Percentiles rank a stretch among this genome's conserved stretches.
Conservation (phyloP, 2,113 vertebrate genomes). For the Onychostoma macrolepis region DNA sequence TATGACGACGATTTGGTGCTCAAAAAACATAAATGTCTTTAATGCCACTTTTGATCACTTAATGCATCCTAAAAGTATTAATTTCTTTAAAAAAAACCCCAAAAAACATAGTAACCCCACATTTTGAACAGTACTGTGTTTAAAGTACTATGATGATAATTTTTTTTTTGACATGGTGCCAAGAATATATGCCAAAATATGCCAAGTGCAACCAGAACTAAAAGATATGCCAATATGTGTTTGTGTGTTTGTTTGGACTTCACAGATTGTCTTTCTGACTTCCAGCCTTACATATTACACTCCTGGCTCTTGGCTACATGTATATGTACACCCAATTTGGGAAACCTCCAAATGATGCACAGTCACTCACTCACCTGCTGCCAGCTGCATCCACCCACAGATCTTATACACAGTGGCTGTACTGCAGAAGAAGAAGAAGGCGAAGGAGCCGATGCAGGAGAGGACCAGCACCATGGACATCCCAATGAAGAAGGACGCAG, state of each 20-base stretch:
- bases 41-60: background rate
- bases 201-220: background rate
- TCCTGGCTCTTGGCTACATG: background rate
- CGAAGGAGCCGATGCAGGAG: constrained; percentile 94
- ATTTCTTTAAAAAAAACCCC: no score
- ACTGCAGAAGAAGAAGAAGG: constrained; percentile 99
- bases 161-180: background rate
- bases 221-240: background rate
- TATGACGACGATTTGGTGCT: background rate
- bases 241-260: background rate
- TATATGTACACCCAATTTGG: no score
- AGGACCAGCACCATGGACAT: constrained; percentile 96
- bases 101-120: background rate
- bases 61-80: background rate
- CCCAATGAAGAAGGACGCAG: constrained; percentile 96
- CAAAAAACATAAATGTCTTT: background rate
- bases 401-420: constrained; percentile 98
- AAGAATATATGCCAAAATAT: background rate
- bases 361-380: constrained; percentile 84
- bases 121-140: background rate
- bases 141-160: background rate
- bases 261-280: background rate
- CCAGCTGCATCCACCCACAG: constrained; percentile 99
- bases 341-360: background rate
- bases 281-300: background rate